Evolutionary conservation across 2,113 vertebrate genomes (phyloP), one percentile per base, ranked within the genome.

Genomic region (Tamias sibiricus): DNA sequence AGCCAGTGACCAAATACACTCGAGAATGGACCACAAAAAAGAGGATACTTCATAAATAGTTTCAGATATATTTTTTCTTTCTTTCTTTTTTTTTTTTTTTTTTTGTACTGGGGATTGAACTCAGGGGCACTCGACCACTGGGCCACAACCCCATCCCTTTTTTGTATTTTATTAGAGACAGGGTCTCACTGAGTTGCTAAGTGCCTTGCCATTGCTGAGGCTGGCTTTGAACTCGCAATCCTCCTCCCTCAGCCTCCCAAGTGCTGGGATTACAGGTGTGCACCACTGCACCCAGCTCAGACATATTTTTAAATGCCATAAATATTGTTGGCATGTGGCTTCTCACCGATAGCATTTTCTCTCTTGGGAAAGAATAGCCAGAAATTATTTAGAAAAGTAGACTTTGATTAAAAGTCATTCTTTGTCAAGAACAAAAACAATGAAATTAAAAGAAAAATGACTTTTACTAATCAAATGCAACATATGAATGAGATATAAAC

Each of bases 351-450:
- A 83, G 35, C 28, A 28, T 37, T 12, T 62, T 77, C 20, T 86
- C 37, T 66, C 26, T 37, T 57, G 20, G 68, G 62, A 77, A 10
- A 47, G 10, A 6, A 26, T 19, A 85, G n/a, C 10, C 68, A 90
- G 79, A 89, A 94, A 57, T 94, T 82, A 89, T n/a, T 80, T 44
- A 92, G 47, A 82, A 82, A 62, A 92, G 10, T 71, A 42, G 8
- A 66, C 24, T 57, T 72, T 79, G 9, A 62, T 17, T 74, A 76
- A 90, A 82, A 95, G 4, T 74, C 35, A 91, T 40, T 24, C 44
- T 83, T 57, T 93, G 35, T 77, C 81, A 75, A 44, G 35, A 83
- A 35, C 76, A 42, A 87, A 87, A 74, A 28, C 19, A 72, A 66
- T 77, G 49, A 62, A 52, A 77, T 28, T 7, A 24, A 89, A 20